Conservation (phyloP, 2,797 vertebrate genomes). For the Cossypha heuglini region DNA sequence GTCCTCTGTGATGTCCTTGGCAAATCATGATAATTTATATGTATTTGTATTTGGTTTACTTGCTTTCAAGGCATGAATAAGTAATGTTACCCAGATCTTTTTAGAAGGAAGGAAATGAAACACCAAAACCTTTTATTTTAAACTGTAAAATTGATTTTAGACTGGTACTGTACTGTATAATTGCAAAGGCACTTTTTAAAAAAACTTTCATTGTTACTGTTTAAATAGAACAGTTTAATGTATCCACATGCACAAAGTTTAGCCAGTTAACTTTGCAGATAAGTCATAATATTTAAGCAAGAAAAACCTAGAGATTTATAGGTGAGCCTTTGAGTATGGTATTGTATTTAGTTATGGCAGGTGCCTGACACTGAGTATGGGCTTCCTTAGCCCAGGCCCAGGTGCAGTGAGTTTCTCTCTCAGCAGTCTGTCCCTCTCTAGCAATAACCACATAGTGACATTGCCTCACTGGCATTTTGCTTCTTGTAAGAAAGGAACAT, state of each 20-base stretch:
- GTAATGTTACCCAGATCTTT: neutral
- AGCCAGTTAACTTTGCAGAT: neutral
- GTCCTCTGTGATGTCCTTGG: neutral
- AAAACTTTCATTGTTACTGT: neutral
- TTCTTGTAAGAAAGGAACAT: neutral
- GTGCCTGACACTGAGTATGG: neutral
- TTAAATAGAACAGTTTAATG: neutral
- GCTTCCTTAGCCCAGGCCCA: neutral
- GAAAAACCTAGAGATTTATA: neutral
- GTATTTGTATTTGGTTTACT: neutral
- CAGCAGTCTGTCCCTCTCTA: neutral
- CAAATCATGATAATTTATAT: neutral
- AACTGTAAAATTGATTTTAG: neutral
- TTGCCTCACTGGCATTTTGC: neutral
- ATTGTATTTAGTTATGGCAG: neutral
- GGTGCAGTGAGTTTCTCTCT: neutral
- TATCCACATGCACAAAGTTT: neutral
- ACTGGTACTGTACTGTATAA: neutral
- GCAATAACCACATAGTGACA: neutral
- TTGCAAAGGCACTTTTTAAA: neutral
- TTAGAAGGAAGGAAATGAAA: slow-evolving; percentile 13
- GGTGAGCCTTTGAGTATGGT: neutral
- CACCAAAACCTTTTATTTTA: neutral
- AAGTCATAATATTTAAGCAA: neutral
- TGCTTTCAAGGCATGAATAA: neutral